Conservation (phyloP, 2,113 vertebrate species). For the Egretta garzetta region DNA sequence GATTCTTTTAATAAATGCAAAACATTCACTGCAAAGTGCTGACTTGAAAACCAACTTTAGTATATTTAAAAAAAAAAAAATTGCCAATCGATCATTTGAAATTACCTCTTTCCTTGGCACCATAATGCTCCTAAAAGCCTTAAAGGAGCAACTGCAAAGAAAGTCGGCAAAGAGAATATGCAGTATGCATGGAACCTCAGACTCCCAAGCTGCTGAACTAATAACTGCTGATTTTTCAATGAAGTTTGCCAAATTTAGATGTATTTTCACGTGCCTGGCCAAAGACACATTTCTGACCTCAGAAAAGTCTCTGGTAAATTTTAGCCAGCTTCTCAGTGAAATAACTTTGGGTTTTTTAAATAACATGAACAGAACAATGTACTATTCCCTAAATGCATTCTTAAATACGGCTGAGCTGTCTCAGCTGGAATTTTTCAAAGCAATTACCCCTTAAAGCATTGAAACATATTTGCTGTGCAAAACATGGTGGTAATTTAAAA, state of each 20-base stretch:
- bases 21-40: not conserved
- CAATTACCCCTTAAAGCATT: constrained; percentile 5
- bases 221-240: not conserved
- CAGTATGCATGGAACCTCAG: not conserved
- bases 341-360: not conserved
- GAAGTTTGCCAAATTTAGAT: not conserved
- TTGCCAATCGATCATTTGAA: not conserved
- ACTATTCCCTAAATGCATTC: not conserved
- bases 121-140: not conserved
- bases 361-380: not conserved
- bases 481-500: constrained; percentile 17
- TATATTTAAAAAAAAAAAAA: not conserved
- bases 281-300: not conserved
- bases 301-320: not conserved
- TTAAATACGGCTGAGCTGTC: not conserved
- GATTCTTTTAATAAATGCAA: not conserved
- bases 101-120: not conserved
- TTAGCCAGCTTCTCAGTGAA: not conserved
- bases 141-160: not conserved
- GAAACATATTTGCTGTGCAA: not conserved
- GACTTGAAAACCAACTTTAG: not conserved
- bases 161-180: not conserved
- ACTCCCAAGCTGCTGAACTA: not conserved
- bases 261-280: not conserved
- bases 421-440: constrained; percentile 27